phyloP scores from a whole-genome alignment of 2,888 invertebrate genomes.

The Phortica magna region DNA sequence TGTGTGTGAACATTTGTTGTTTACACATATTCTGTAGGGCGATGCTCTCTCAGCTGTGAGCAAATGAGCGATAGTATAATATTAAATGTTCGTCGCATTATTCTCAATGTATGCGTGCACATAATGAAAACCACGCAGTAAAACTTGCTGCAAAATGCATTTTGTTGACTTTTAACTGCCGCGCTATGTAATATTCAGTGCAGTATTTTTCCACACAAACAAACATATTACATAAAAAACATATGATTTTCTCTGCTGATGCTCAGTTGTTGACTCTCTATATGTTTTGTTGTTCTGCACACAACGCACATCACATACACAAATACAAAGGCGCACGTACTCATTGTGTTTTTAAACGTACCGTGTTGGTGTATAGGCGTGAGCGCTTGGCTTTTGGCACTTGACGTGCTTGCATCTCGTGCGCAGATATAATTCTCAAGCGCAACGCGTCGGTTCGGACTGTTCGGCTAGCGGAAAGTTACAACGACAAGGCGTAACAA shows the following conservation, averaged over 20 bases:
- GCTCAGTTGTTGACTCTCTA: background rate
- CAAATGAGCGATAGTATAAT: no score
- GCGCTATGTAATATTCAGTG: no score
- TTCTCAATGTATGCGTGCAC: background rate
- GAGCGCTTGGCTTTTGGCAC: slow-evolving; percentile 1
- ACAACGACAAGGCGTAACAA: slow-evolving; percentile 38
- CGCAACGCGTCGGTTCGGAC: slow-evolving; percentile 68
- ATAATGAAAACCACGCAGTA: background rate
- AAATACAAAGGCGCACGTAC: background rate
- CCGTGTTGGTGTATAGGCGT: background rate
- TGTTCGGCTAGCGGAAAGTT: slow-evolving; percentile 58
- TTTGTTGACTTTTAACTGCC: no score
- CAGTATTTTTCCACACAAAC: no score
- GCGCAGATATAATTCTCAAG: slow-evolving; percentile 67
- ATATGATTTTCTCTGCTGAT: no score
- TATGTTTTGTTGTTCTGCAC: slow-evolving; percentile 20
- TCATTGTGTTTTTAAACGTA: no score
- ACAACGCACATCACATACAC: slow-evolving; percentile 17
- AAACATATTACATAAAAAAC: no score
- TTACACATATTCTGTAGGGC: no score
- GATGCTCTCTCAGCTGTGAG: no score
- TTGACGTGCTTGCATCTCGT: slow-evolving; percentile 47
- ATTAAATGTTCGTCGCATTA: background rate
- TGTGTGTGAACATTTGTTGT: no score
- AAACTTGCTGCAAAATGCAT: background rate